Evolutionary conservation across 2,888 invertebrate genomes (phyloP), one percentile per base, ranked within the genome.

Genomic region (Parnassius smintheus): DNA sequence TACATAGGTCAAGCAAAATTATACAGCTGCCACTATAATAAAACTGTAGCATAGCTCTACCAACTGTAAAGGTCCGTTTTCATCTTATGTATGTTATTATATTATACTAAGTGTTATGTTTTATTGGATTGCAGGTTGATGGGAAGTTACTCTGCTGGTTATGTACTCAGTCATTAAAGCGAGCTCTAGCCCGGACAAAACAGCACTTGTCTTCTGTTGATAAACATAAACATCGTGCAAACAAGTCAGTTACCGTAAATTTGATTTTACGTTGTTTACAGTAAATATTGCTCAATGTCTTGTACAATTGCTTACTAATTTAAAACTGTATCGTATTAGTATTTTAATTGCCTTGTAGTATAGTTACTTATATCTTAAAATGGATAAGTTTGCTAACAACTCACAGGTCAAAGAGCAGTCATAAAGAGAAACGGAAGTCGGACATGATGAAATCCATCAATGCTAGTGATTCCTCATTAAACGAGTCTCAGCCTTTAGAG

Each of bases 91-190:
- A 35, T 2, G 4, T 4, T 4, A 35, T 35, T 35, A 35, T 35
- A 7, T 35, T 3, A 35, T 35, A 35, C 35, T 35, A 35, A 35
- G 35, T 35, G 7, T 35, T 35, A 35, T 4, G 7, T 35, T 35
- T 35, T 35, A 35, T 35, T 35, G 4, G 35, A 25, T 74, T 75
- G 59, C 91, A 98, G 98, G 96, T 98, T 69, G 98, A 98, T 86
- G 98, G 98, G 4, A 98, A 98, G 86, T 91, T 98, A 65, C 92
- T 98, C 44, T 99, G 98, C 86, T 99, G 98, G 98, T 92, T 98
- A 65, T 99, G 98, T 87, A 98, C 98, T 13, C 93, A 97, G 73
- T 97, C 98, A 0, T 97, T 96, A 83, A 98, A 98, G 86, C 93
- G 98, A 72, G 98, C 98, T 0, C 85, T 98, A 76, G 96, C 97